Conservation (phyloP, 2,888 invertebrate species). For the Torymus texanus region DNA sequence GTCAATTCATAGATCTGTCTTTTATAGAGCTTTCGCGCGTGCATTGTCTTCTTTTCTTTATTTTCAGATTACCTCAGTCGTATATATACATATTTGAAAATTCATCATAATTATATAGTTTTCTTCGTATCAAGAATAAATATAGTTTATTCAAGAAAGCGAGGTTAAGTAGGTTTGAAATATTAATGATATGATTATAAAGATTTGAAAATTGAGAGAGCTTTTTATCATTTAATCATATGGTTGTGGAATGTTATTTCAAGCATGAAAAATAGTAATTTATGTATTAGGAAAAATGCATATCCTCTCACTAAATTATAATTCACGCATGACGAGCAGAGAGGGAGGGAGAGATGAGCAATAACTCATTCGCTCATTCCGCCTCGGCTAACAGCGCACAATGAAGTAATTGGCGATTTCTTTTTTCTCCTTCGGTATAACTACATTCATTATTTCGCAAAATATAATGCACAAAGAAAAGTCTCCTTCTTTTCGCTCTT, state of each 20-base stretch:
- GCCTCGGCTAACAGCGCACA: not conserved
- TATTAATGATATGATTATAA: too few relatives aligned
- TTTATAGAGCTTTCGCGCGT: constrained; percentile 7
- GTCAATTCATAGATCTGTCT: constrained; percentile 48
- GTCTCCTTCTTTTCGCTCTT: not conserved
- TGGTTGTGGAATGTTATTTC: not conserved
- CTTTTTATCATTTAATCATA: too few relatives aligned
- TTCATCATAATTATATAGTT: too few relatives aligned
- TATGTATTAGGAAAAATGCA: not conserved
- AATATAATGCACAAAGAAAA: constrained; percentile 4
- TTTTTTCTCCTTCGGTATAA: not conserved
- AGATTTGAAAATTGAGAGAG: too few relatives aligned
- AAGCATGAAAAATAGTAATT: constrained; percentile 5
- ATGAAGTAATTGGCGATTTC: not conserved
- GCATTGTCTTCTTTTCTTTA: not conserved
- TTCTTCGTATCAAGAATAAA: too few relatives aligned
- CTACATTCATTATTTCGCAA: constrained; percentile 17
- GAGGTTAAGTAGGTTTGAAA: too few relatives aligned
- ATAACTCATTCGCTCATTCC: not conserved
- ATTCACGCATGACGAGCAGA: too few relatives aligned
- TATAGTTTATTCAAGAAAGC: too few relatives aligned
- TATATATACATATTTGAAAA: too few relatives aligned
- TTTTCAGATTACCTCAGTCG: too few relatives aligned
- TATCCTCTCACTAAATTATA: too few relatives aligned
- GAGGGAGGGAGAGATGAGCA: not conserved